phyloP scores from a whole-genome alignment of 1,140 invertebrate species.

The Solenopsis invicta region DNA sequence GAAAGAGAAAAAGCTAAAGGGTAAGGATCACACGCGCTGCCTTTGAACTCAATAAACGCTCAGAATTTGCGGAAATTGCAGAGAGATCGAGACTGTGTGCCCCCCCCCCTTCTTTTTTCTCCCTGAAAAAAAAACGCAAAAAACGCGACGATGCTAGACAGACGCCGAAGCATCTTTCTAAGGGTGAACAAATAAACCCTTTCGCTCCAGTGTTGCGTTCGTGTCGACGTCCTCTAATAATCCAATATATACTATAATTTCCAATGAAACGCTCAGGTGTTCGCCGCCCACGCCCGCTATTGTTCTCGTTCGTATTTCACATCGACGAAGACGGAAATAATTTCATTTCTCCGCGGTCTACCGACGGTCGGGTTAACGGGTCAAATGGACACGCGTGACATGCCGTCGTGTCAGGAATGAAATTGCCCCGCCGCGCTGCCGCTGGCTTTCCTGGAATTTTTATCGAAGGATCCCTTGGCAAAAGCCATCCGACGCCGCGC shows the following conservation, averaged over 20 bases:
- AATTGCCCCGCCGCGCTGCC: conserved; percentile 40
- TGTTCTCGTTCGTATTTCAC: conserved; percentile 42
- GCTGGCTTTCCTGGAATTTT: conserved; percentile 70
- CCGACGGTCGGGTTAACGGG: conserved; percentile 14
- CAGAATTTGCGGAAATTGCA: not conserved
- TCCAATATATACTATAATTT: conserved; percentile 4
- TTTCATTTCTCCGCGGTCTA: conserved; percentile 42
- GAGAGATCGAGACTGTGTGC: not conserved
- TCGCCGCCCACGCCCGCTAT: not conserved
- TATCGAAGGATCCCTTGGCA: conserved; percentile 66
- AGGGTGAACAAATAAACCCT: not conserved
- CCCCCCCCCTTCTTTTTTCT: not conserved
- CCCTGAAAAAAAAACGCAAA: not conserved
- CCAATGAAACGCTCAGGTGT: not conserved
- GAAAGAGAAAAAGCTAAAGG: not conserved
- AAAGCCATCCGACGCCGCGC: conserved; percentile 41
- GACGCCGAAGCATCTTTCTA: not conserved
- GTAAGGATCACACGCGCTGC: not conserved
- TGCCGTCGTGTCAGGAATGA: conserved; percentile 44
- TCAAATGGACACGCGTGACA: conserved; percentile 37
- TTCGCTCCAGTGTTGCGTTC: not conserved
- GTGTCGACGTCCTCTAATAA: not conserved
- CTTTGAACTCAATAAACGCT: conserved; percentile 24
- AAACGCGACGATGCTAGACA: not conserved
- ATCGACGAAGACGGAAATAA: conserved; percentile 36